phyloP scores from a whole-genome alignment of 2,797 vertebrate species.

The Spea hammondii region DNA sequence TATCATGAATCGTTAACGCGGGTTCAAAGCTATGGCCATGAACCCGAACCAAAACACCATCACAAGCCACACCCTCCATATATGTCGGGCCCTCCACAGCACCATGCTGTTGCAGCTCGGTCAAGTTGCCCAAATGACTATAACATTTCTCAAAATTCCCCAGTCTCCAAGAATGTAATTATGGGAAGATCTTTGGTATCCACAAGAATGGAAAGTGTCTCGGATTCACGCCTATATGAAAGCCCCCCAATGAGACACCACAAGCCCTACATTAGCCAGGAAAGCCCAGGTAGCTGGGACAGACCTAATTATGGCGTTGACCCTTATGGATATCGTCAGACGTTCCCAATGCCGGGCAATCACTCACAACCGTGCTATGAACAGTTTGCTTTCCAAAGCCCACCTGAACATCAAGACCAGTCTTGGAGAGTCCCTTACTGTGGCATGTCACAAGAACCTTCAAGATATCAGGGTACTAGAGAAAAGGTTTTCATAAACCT shows the following conservation, averaged over 20 bases:
- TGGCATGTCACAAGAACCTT: conserved; percentile 73
- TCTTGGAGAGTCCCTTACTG: conserved; percentile 79
- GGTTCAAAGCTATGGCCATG: conserved; percentile 77
- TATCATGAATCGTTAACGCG: conserved; percentile 77
- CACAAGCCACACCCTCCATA: conserved; percentile 81
- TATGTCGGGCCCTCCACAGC: conserved; percentile 80
- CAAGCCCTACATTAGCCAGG: conserved; percentile 74
- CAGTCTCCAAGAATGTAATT: conserved; percentile 72
- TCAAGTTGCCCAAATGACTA: conserved; percentile 88
- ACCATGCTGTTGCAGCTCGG: conserved; percentile 71
- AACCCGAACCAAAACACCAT: conserved; percentile 82
- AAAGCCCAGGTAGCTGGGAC: conserved; percentile 81
- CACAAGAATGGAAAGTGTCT: conserved; percentile 80
- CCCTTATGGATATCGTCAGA: conserved; percentile 76
- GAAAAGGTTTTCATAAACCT: conserved; percentile 89
- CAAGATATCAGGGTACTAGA: conserved; percentile 76
- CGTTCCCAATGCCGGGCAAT: conserved; percentile 71
- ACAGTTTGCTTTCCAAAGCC: conserved; percentile 83
- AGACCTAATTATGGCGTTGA: conserved; percentile 69
- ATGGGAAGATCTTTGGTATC: conserved; percentile 79
- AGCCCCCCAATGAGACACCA: conserved; percentile 73
- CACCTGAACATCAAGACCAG: conserved; percentile 81
- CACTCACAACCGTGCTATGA: conserved; percentile 75
- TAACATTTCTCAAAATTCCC: conserved; percentile 66
- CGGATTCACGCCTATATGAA: conserved; percentile 85